Conservation (phyloP, 2,797 vertebrate genomes). For the Tapirus indicus region DNA sequence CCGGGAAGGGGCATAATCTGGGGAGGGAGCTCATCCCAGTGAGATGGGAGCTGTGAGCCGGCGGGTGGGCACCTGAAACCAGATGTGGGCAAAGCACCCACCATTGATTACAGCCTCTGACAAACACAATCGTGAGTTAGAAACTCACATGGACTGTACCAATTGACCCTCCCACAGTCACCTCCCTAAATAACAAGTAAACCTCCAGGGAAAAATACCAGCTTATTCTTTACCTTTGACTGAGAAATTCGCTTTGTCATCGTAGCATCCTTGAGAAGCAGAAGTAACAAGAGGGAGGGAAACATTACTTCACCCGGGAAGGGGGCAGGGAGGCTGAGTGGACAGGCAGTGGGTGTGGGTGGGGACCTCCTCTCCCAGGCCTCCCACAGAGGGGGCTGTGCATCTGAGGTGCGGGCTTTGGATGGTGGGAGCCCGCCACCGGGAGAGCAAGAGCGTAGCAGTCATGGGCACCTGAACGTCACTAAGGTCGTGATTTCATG, state of each 20-base stretch:
- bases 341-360: too few relatives aligned
- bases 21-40: background rate
- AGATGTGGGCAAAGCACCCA: background rate
- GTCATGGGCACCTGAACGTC: background rate
- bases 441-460: rapidly evolving
- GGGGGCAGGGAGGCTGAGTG: background rate
- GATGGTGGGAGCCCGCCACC: too few relatives aligned
- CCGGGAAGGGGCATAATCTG: background rate
- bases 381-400: rapidly evolving
- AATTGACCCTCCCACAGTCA: rapidly evolving
- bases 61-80: background rate
- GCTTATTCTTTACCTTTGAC: background rate
- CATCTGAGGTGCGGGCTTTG: rapidly evolving
- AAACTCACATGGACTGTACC: too few relatives aligned
- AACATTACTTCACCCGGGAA: rapidly evolving
- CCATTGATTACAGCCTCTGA: background rate
- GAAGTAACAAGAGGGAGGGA: background rate
- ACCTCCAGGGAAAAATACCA: background rate
- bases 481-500: background rate
- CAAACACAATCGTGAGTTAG: rapidly evolving
- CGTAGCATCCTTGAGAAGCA: background rate
- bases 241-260: background rate
- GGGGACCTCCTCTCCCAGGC: too few relatives aligned
- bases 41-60: background rate
- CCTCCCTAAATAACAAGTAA: background rate